Conservation (phyloP, 1,140 invertebrate genomes). For the Apis dorsata region DNA sequence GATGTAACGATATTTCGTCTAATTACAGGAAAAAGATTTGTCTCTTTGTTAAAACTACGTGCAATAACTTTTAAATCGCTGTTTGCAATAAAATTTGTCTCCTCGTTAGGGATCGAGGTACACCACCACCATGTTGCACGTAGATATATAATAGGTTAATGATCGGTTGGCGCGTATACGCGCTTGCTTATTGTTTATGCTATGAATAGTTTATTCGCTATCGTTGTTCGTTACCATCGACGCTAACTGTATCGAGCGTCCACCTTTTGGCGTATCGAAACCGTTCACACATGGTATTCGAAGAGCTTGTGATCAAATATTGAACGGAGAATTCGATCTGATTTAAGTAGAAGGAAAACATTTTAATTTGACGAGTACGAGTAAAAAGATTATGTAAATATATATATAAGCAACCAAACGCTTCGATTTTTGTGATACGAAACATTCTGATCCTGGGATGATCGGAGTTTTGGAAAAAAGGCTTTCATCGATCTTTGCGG, state of each 20-base stretch:
- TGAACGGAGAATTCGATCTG: too few species aligned
- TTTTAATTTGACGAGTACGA: not conserved
- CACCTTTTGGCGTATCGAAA: not conserved
- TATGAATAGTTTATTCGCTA: conserved; percentile 39
- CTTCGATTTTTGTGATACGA: not conserved
- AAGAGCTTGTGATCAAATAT: not conserved
- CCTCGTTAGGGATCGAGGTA: not conserved
- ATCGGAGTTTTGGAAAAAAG: not conserved
- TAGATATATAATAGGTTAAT: conserved; percentile 29
- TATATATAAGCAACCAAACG: not conserved
- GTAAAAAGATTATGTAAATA: too few species aligned
- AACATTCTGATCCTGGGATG: not conserved
- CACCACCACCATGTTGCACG: not conserved
- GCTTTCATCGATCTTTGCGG: conserved; percentile 21
- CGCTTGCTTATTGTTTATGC: conserved; percentile 40
- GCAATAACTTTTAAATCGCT: not conserved
- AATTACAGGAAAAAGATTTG: too few species aligned
- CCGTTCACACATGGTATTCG: not conserved
- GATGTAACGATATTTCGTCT: too few species aligned
- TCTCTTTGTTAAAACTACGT: not conserved
- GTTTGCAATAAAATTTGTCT: not conserved
- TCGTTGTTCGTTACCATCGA: conserved; percentile 8
- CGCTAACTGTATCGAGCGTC: not conserved
- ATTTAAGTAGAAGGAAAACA: not conserved
- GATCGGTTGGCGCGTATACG: not conserved